A percentile compares a stretch with the other conserved stretches of the same genome.
Evolutionary conservation across 1,140 invertebrate genomes (phyloP).

Genomic region (honey bee (Apis mellifera)): Amel_HAv3.1 CM009936.2:3629501-3630000

Average conservation of each 20-base stretch:
- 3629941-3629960: too few species aligned
- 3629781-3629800: not conserved
- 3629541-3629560: slow-evolving; percentile 40
- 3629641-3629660: slow-evolving; percentile 7
- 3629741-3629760: not conserved
- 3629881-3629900: too few species aligned
- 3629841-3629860: too few species aligned
- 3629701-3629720: not conserved
- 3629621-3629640: not conserved
- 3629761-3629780: not conserved
- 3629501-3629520: slow-evolving; percentile 57
- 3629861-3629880: too few species aligned
- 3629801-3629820: not conserved
- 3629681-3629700: not conserved
- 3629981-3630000: too few species aligned
- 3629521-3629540: slow-evolving; percentile 32
- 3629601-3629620: not conserved
- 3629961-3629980: too few species aligned
- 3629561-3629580: not conserved
- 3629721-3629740: not conserved
- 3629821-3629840: not conserved
- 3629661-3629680: too few species aligned
- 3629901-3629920: too few species aligned
- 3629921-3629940: too few species aligned
- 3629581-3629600: not conserved